A percentile compares a stretch with the other conserved stretches of the same genome.
phyloP scores from a whole-genome alignment of 2,113 vertebrate genomes.

The Dicerorhinus sumatrensis region DNA sequence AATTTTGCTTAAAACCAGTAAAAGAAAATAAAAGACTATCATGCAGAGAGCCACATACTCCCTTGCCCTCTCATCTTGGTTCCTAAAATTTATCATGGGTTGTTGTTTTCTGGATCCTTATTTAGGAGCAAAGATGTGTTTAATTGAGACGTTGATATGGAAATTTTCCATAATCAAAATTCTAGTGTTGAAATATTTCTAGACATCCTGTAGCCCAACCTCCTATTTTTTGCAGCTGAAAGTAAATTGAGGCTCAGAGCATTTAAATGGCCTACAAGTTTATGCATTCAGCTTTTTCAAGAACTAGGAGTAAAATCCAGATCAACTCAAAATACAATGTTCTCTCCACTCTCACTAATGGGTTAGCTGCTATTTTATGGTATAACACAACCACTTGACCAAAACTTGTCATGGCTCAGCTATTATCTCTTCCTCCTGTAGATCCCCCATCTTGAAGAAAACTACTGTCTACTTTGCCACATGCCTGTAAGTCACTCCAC shows the following conservation, averaged over 20 bases:
- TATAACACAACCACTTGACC: neutral
- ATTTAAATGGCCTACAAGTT: neutral
- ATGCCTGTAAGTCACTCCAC: neutral
- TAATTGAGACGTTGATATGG: neutral
- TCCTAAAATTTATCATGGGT: neutral
- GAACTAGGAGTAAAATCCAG: neutral
- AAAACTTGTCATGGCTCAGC: neutral
- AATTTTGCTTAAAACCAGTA: neutral
- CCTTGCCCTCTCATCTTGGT: neutral
- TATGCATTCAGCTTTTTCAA: neutral
- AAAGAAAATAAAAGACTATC: neutral
- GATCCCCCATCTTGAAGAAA: neutral
- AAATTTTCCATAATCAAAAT: conserved; percentile 5
- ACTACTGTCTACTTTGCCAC: neutral
- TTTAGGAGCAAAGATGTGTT: neutral
- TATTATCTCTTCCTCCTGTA: neutral
- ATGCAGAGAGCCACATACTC: neutral
- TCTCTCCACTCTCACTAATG: neutral
- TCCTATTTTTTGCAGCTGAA: neutral
- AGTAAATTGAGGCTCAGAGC: neutral
- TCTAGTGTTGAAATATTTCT: neutral
- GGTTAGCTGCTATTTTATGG: neutral
- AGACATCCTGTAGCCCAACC: neutral
- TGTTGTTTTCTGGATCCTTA: neutral
- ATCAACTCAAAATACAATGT: neutral